Conservation (phyloP, 2,113 vertebrate genomes). For the Synchiropus splendidus region DNA sequence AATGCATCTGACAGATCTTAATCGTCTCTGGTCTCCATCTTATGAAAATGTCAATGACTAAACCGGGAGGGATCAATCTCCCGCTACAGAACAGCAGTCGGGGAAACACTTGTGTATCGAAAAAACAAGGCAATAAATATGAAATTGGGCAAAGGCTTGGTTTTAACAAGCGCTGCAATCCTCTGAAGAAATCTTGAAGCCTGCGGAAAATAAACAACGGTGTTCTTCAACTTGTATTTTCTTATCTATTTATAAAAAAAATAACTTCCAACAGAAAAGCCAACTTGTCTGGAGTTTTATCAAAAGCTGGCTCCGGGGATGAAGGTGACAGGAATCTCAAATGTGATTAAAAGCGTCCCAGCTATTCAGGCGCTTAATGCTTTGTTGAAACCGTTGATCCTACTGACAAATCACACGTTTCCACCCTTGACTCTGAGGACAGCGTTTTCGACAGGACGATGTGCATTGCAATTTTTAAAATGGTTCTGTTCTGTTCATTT, state of each 20-base stretch:
- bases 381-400: too few species aligned
- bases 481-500: too few species aligned
- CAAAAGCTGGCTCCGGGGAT: too few species aligned
- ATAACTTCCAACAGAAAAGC: too few species aligned
- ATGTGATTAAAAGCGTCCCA: too few species aligned
- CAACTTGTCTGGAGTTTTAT: too few species aligned
- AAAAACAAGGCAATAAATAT: conserved; percentile 28
- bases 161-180: conserved; percentile 7
- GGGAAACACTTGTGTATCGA: conserved; percentile 9
- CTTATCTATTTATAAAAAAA: background rate
- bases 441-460: too few species aligned
- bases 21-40: conserved; percentile 28
- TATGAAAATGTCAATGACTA: conserved; percentile 36
- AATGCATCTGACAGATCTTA: conserved; percentile 31
- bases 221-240: background rate
- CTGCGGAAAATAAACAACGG: background rate
- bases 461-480: too few species aligned
- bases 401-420: too few species aligned
- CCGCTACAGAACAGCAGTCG: conserved; percentile 7
- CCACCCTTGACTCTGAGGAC: too few species aligned
- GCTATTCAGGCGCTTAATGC: too few species aligned
- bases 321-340: too few species aligned
- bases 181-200: conserved; percentile 12
- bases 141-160: conserved; percentile 18
- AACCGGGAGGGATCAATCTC: conserved; percentile 27